Percentiles rank a stretch among this genome's conserved stretches.
Evolutionary conservation across 2,888 invertebrate genomes (phyloP).

Genomic region (Sympetrum striolatum): DNA sequence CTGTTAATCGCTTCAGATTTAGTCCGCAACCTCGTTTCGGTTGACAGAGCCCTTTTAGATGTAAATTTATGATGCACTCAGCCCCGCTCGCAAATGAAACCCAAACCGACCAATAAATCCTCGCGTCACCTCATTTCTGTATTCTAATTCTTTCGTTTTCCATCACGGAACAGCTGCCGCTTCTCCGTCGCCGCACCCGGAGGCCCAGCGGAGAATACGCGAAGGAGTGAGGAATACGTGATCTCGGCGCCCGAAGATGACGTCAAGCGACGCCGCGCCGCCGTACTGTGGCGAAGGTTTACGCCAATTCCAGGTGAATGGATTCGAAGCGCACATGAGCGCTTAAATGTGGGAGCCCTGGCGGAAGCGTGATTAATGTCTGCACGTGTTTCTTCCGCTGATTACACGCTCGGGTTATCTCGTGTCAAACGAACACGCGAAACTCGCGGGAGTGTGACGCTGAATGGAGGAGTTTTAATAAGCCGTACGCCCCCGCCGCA

Average conservation of each 20-base stretch:
- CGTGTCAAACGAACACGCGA: not conserved
- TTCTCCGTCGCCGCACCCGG: not conserved
- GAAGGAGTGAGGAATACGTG: not conserved
- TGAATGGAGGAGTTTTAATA: too few species aligned
- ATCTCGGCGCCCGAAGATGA: not conserved
- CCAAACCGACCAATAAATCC: too few species aligned
- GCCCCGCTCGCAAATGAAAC: too few species aligned
- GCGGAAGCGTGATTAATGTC: not conserved
- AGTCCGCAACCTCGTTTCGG: too few species aligned
- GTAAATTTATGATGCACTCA: too few species aligned
- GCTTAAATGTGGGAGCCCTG: not conserved
- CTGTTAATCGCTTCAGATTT: too few species aligned
- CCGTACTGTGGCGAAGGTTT: conserved; percentile 18
- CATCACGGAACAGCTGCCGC: not conserved
- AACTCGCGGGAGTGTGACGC: not conserved
- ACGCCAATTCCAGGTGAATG: conserved; percentile 18
- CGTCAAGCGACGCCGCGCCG: not conserved
- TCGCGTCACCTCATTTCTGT: too few species aligned
- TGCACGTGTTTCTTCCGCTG: not conserved
- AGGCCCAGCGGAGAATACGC: not conserved
- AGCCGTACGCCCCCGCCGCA: too few species aligned
- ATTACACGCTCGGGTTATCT: not conserved
- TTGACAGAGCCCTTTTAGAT: too few species aligned
- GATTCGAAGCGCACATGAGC: not conserved
- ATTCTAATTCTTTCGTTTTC: not conserved